Percentiles rank a stretch among this genome's conserved stretches.
phyloP scores from a whole-genome alignment of 2,113 vertebrate genomes.

The Leucoraja erinaceus region DNA sequence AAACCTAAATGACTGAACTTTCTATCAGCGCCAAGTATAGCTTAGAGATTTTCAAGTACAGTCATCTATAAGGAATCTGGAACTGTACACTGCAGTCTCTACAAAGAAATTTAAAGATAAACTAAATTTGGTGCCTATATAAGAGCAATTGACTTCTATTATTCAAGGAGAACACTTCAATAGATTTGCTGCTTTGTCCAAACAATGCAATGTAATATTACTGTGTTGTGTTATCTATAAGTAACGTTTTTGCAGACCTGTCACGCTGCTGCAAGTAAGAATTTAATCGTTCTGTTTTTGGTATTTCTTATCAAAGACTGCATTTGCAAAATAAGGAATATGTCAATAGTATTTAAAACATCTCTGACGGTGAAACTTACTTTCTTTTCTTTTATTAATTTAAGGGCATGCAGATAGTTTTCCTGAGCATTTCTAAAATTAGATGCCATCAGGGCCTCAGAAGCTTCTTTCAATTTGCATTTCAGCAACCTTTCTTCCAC shows the following conservation, averaged over 20 bases:
- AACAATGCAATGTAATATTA: background rate
- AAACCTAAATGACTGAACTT: background rate
- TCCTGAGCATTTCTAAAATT: slow-evolving; percentile 36
- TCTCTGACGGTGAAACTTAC: background rate
- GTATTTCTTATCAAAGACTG: background rate
- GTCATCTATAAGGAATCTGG: background rate
- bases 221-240: too few relatives aligned
- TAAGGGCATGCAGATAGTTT: slow-evolving; percentile 27
- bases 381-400: slow-evolving; percentile 32
- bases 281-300: too few relatives aligned
- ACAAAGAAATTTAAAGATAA: too few relatives aligned
- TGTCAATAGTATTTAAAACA: too few relatives aligned
- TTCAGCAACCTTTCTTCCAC: slow-evolving; percentile 12
- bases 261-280: too few relatives aligned
- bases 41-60: too few relatives aligned
- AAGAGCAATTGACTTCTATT: background rate
- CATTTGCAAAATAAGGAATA: background rate
- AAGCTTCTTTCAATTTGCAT: slow-evolving; percentile 34
- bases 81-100: background rate
- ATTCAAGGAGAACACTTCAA: background rate
- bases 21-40: too few relatives aligned
- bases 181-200: background rate
- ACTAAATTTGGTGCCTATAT: background rate
- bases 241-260: too few relatives aligned
- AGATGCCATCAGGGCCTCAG: slow-evolving; percentile 6